A percentile compares a stretch with the other conserved stretches of the same genome.
phyloP scores from a whole-genome alignment of 2,888 invertebrate species.

The Leptarthrus brevirostris region DNA sequence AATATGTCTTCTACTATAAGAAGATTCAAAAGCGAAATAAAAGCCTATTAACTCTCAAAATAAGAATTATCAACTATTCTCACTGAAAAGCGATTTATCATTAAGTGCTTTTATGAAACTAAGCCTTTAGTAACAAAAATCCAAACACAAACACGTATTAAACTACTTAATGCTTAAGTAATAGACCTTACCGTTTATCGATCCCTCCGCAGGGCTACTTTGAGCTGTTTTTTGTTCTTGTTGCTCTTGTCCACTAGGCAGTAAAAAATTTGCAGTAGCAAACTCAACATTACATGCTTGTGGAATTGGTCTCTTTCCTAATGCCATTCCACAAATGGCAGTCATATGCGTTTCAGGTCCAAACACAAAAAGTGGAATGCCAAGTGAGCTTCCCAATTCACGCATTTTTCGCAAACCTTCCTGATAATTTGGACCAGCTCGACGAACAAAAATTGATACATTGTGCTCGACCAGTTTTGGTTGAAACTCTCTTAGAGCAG shows the following conservation, averaged over 20 bases:
- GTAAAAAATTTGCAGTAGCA: constrained; percentile 89
- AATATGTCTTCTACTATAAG: too few species aligned
- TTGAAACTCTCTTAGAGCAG: constrained; percentile 93
- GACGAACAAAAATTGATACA: constrained; percentile 93
- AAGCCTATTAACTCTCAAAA: background rate
- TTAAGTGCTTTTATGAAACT: background rate
- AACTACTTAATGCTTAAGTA: background rate
- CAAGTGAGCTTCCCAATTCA: constrained; percentile 84
- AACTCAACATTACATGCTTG: constrained; percentile 74
- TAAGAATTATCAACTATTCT: background rate
- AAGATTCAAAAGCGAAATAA: too few species aligned
- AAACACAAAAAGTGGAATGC: constrained; percentile 94
- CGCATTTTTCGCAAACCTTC: constrained; percentile 95
- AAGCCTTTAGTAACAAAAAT: constrained; percentile 19
- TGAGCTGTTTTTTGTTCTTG: constrained; percentile 65
- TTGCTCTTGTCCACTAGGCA: constrained; percentile 78
- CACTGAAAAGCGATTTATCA: too few species aligned
- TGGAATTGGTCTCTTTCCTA: constrained; percentile 89
- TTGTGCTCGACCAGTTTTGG: constrained; percentile 89
- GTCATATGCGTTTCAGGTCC: constrained; percentile 99
- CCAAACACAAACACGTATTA: constrained; percentile 38
- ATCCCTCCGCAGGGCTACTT: constrained; percentile 55
- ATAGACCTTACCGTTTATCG: constrained; percentile 47
- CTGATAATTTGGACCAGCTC: constrained; percentile 99
- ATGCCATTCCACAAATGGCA: constrained; percentile 97